Evolutionary conservation across 2,797 vertebrate genomes (phyloP), one percentile per base, ranked within the genome.

Genomic region (Eidolon dupreanum): DNA sequence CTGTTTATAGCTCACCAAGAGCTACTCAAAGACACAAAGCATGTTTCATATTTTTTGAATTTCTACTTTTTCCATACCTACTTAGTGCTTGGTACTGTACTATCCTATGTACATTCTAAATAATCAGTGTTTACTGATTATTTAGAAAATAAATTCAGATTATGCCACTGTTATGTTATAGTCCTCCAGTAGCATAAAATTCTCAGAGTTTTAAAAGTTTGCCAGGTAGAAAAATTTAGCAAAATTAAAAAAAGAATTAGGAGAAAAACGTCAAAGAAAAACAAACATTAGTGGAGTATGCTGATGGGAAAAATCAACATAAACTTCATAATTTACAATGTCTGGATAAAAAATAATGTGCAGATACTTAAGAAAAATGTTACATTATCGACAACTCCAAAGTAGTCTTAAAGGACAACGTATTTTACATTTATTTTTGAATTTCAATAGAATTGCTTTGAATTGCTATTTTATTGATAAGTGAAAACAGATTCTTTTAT

Each of bases 401-500:
- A 68, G 28, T 53, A 19, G 28, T 49, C 61, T 92, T 96, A 94
- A 93, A 95, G 73, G 68, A 88, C 31, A 70, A 93, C 5, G 31
- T 71, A 93, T 59, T 95, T 93, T 92, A 59, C n/a, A 93, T 88
- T 92, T 96, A 83, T 75, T 93, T 90, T 81, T 87, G 61, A 85
- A 91, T 95, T 96, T 92, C 81, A 79, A 65, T 46, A 91, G 87
- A 93, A 85, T 13, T 88, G 28, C 91, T 97, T 31, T 96, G 90
- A 95, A 94, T 93, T 96, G 83, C 74, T 91, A 96, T 88, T 95
- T 93, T 79, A 95, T 88, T 94, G 96, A 97, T 95, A 96, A 95
- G 93, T 95, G 61, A 95, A 97, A 97, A 97, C 78, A 97, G 51
- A 78, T 88, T 94, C 57, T 97, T 97, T 97, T 98, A 98, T 94